These are phyloP conservation scores for Trachurus trachurus DNA, from an alignment of 2,797 vertebrate species.

Conservation along the genomic window DNA sequence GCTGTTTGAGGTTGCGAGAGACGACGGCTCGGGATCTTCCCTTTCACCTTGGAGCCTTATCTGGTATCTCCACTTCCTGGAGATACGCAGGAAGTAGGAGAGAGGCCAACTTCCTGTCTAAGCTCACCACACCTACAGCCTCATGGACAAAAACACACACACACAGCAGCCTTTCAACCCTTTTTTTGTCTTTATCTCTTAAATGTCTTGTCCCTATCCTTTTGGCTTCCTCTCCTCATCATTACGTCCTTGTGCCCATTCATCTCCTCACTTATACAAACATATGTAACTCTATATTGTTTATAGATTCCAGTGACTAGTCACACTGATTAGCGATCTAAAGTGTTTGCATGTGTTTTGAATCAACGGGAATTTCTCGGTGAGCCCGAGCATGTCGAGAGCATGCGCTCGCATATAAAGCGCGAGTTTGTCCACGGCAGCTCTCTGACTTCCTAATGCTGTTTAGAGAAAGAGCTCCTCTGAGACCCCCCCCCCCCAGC, in stretches of 20 bases:
- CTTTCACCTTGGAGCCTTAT: constrained; percentile 40
- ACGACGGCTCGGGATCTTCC: constrained; percentile 3
- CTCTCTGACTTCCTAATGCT: constrained; percentile 31
- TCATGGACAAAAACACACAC: constrained; percentile 9
- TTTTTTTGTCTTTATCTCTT: neutral
- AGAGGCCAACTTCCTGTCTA: constrained; percentile 63
- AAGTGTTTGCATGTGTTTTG: constrained; percentile 32
- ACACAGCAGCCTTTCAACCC: neutral
- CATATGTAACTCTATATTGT: neutral
- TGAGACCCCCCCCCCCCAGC: constrained; percentile 18
- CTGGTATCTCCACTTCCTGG: constrained; percentile 53
- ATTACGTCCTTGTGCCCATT: neutral
- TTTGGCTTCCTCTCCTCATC: neutral
- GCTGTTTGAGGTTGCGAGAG: neutral
- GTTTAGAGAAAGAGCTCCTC: constrained; percentile 35
- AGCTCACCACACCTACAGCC: constrained; percentile 53
- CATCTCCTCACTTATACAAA: neutral
- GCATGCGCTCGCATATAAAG: neutral
- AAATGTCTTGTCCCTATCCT: neutral
- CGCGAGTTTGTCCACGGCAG: neutral
- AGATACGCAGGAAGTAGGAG: constrained; percentile 62
- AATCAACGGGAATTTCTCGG: constrained; percentile 4
- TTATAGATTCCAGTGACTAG: neutral
- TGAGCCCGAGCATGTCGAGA: constrained; percentile 7
- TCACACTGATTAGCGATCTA: neutral